Evolutionary conservation across 2,888 invertebrate genomes (phyloP), one percentile per base, ranked within the genome.

Genomic region (Gisinianus flammeolus): DNA sequence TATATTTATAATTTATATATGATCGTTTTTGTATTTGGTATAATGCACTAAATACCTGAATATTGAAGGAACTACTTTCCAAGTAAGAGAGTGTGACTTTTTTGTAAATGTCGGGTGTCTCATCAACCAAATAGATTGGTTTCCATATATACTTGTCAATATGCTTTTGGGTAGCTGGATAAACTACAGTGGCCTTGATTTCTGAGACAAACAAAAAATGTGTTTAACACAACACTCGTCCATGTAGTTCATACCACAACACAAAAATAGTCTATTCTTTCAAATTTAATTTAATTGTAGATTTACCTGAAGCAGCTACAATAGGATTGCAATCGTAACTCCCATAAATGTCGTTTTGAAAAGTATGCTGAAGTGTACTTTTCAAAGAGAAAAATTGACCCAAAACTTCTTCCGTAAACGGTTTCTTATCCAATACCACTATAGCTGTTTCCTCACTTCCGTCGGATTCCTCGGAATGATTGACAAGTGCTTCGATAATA

Each of bases 161-260:
- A 85, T 98, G 97, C 86, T 95, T 94, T 76, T 94, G 92, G 33
- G 96, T 95, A 0, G 97, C 98, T 2, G 99, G 99, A 87, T 93
- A 94, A 81, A 98, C 94, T 31, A 98, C 89, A 10, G 94, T 95
- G 0, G 94, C 91, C 86, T 97, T 97, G 3, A 98, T 89, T 84
- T 91, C 96, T 96, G 87, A 12, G 89, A 89, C 72, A 35, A 66
- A 67, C n/a, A 28, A 58, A 22, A 58, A 58, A 58, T n/a, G n/a
- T n/a, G n/a, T n/a, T n/a, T n/a, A n/a, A n/a, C n/a, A n/a, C n/a
- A n/a, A n/a, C n/a, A n/a, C n/a, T n/a, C 30, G 24, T 62, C 19
- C 8, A 67, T 28, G 69, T n/a, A 33, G 19, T 64, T 58, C 26
- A 28, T n/a, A n/a, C n/a, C n/a, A n/a, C n/a, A 52, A 12, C 16